Evolutionary conservation across 2,888 invertebrate species (phyloP), one percentile per base, ranked within the genome.

Genomic region (Xestia xanthographa): DNA sequence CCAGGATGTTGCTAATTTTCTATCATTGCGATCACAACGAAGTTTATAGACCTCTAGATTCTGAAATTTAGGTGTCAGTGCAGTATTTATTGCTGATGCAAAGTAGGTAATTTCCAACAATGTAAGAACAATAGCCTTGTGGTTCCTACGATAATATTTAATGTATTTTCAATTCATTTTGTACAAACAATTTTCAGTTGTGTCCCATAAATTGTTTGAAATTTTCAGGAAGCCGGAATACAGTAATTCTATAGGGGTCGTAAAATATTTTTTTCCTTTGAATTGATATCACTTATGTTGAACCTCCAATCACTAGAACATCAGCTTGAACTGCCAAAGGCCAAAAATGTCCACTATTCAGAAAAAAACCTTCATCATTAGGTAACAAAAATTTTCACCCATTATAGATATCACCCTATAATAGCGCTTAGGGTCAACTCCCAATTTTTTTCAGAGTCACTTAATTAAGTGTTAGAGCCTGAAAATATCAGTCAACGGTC

Each of bases 1-100:
- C 94, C 94, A 93, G 95, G 95, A 96, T 94, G 93, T 95, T 93
- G 94, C 96, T 96, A 96, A 96, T 96, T 96, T 96, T 96, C 95
- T 95, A 96, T 96, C 95, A 95, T 95, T 95, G 95, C 92, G 93
- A 94, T 94, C 95, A 93, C 92, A 91, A 91, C 92, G 90, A 93
- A 94, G 93, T 95, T 96, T 95, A 95, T 95, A 94, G 93, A 94
- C 93, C 92, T 93, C 91, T 92, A 92, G 92, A 93, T 95, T 95
- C 92, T 91, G 91, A 95, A 96, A 95, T 95, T 95, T 93, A 95
- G 92, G 96, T 95, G 95, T 95, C 95, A 94, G 95, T 93, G 91
- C 90, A 90, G 92, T 94, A 95, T 96, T 95, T 96, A 96, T 95
- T 92, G 92, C 93, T 91, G 86, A 80, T 80, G 66, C 74, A 78